Percentiles rank a stretch among this genome's conserved stretches.
phyloP scores from a whole-genome alignment of 2,113 vertebrate species.

The Tragelaphus buxtoni region DNA sequence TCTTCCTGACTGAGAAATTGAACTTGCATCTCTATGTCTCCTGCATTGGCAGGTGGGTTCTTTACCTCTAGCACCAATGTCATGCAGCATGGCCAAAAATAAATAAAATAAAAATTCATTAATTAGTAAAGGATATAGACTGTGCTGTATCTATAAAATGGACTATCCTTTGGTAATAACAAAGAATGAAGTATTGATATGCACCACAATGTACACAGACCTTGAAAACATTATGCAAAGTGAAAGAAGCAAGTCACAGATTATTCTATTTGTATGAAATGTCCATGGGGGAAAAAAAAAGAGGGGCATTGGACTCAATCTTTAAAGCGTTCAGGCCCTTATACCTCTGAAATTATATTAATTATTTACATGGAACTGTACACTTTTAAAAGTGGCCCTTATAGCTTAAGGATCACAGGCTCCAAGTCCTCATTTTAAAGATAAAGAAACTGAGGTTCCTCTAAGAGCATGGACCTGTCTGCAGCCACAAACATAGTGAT shows the following conservation, averaged over 20 bases:
- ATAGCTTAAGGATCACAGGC: neutral
- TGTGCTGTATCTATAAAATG: neutral
- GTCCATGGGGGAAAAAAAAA: neutral
- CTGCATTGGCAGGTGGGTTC: neutral
- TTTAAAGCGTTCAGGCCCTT: neutral
- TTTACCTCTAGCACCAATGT: neutral
- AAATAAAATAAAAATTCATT: neutral
- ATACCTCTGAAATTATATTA: neutral
- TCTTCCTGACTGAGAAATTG: neutral
- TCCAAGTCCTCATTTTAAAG: neutral
- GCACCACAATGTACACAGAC: neutral
- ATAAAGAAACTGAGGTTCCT: neutral
- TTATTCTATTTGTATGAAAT: neutral
- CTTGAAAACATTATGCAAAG: neutral
- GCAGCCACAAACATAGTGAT: neutral
- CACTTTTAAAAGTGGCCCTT: neutral
- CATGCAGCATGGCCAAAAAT: rapidly evolving
- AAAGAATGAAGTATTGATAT: neutral
- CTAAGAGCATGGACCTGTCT: neutral
- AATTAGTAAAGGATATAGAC: neutral
- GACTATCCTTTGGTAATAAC: neutral
- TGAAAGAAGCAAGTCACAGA: neutral
- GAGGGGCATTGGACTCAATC: neutral
- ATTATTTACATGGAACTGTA: neutral
- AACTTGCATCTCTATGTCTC: neutral